Percentiles rank a stretch among this genome's conserved stretches.
phyloP scores from a whole-genome alignment of 2,113 vertebrate species.

The Platysteira castanea region DNA sequence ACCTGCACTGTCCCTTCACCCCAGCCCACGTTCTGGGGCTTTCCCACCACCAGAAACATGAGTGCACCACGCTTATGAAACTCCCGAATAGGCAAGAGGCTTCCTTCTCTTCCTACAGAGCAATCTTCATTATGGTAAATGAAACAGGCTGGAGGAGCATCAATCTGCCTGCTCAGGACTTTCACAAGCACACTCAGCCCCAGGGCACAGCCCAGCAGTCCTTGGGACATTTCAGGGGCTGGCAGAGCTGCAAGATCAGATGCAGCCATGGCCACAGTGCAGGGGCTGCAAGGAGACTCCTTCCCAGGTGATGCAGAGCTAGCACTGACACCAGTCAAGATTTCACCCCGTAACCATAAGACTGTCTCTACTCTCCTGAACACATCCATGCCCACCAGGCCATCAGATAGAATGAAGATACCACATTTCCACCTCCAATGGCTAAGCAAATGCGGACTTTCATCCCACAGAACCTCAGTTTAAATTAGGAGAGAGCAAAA shows the following conservation, averaged over 20 bases:
- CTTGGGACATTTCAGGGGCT: background rate
- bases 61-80: slow-evolving; percentile 30
- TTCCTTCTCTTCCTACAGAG: slow-evolving; percentile 15
- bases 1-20: background rate
- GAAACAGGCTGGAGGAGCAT: slow-evolving; percentile 1
- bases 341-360: background rate
- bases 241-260: background rate
- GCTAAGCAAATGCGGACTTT: background rate
- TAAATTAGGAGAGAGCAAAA: background rate
- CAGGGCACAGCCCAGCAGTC: background rate
- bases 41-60: slow-evolving; percentile 24
- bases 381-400: rapidly evolving
- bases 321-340: background rate
- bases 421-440: background rate
- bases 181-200: background rate
- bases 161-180: background rate
- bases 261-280: background rate
- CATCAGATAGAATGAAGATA: background rate
- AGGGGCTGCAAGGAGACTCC: background rate
- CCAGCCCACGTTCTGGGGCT: background rate
- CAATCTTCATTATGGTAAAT: background rate
- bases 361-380: background rate
- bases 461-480: background rate
- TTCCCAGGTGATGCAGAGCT: background rate
- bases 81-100: slow-evolving; percentile 38